Percentiles rank a stretch among this genome's conserved stretches.
phyloP scores from a whole-genome alignment of 64 coral and sea anemone genomes.

The Cladopsammia gracilis region DNA sequence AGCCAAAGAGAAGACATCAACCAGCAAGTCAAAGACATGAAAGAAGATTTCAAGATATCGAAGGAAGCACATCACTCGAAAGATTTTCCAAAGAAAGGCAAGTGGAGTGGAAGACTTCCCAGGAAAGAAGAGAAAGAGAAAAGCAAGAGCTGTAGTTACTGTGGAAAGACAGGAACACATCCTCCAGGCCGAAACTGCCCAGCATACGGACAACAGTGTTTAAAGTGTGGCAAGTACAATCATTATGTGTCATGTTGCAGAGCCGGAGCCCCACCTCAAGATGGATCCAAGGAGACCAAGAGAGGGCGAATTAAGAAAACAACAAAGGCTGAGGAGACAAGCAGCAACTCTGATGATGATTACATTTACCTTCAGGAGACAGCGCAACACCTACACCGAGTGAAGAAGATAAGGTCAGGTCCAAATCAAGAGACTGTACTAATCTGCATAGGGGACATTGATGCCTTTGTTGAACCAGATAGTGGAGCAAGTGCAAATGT shows the following conservation, averaged over 20 bases:
- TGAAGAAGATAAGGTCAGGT: constrained; percentile 66
- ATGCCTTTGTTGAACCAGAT: constrained; percentile 55
- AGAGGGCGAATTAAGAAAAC: constrained; percentile 48
- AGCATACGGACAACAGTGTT: constrained; percentile 56
- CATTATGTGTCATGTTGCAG: constrained; percentile 70
- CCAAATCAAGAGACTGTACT: constrained; percentile 42
- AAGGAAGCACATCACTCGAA: background rate
- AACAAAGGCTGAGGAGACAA: constrained; percentile 9
- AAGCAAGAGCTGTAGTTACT: constrained; percentile 50
- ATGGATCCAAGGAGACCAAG: constrained; percentile 6
- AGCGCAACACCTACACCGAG: constrained; percentile 58
- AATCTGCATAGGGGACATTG: constrained; percentile 34
- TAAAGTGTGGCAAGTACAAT: constrained; percentile 80
- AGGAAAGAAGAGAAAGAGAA: constrained; percentile 30
- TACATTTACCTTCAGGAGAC: constrained; percentile 46
- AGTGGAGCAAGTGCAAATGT: constrained; percentile 63
- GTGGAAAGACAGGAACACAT: constrained; percentile 69
- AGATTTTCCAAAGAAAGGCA: background rate
- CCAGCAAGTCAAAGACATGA: constrained; percentile 81
- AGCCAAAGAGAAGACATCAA: constrained; percentile 61
- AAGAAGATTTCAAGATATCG: constrained; percentile 58
- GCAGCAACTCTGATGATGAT: constrained; percentile 59
- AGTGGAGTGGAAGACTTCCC: background rate
- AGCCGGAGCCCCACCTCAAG: background rate
- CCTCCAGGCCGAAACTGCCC: constrained; percentile 67